These are phyloP conservation scores for Eupithecia exiguata DNA, from an alignment of 2,888 invertebrate genomes.

Conservation along the genomic window DNA sequence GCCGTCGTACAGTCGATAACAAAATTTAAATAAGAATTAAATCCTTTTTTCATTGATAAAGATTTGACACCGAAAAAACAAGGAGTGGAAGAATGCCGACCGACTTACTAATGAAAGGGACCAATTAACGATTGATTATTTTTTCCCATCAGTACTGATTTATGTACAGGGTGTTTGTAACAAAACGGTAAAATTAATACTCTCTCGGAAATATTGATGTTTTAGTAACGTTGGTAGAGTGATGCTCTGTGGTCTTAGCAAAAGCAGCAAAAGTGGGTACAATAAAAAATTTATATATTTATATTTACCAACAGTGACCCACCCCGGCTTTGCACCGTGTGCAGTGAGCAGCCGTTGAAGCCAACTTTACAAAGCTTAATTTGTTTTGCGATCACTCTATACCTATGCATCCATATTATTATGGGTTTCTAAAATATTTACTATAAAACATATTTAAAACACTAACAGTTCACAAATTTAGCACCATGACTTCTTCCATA, in stretches of 20 bases:
- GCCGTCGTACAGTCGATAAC: slow-evolving; percentile 73
- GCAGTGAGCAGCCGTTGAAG: no score
- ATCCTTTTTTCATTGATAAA: slow-evolving; percentile 83
- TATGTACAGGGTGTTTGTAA: slow-evolving; percentile 62
- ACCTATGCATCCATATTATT: not conserved
- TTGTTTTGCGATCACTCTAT: no score
- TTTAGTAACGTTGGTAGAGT: no score
- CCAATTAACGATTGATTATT: slow-evolving; percentile 82
- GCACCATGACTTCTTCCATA: not conserved
- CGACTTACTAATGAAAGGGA: slow-evolving; percentile 82
- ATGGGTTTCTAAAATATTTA: not conserved
- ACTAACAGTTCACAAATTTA: not conserved
- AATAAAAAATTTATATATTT: no score
- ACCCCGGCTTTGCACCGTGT: no score
- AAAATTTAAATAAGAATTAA: slow-evolving; percentile 81
- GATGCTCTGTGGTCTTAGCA: no score
- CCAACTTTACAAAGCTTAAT: no score
- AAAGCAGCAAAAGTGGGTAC: no score
- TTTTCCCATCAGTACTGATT: slow-evolving; percentile 72
- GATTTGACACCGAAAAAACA: slow-evolving; percentile 81
- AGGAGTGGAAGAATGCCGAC: slow-evolving; percentile 75
- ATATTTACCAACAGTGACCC: no score
- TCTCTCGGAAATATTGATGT: slow-evolving; percentile 14
- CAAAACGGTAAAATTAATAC: not conserved
- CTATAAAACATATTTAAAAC: not conserved